Evolutionary conservation across 2,113 vertebrate genomes (phyloP).

Genomic region (Apodemus speciosus): DNA sequence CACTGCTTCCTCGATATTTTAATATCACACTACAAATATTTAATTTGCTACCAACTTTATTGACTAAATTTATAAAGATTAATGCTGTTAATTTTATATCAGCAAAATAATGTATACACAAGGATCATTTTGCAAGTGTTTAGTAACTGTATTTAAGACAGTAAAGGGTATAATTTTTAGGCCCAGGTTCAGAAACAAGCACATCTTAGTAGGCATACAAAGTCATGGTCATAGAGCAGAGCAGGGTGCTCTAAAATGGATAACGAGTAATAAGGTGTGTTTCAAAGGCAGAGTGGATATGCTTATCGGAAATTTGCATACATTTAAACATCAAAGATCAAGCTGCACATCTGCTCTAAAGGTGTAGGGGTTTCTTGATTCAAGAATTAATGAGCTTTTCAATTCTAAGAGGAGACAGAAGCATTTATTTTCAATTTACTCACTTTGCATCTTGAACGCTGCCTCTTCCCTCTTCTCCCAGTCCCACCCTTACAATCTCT

Average conservation of each 20-base stretch:
- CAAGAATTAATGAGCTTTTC: background rate
- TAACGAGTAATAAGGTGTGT: background rate
- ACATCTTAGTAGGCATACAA: background rate
- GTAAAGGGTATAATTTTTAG: background rate
- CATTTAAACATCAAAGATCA: too few species aligned
- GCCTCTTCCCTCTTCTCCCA: too few species aligned
- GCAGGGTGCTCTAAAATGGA: background rate
- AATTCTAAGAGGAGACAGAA: background rate
- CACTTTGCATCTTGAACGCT: too few species aligned
- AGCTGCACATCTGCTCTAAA: too few species aligned
- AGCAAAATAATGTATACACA: background rate
- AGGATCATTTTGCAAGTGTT: background rate
- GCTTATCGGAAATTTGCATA: background rate
- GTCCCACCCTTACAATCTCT: too few species aligned
- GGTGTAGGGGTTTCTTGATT: too few species aligned
- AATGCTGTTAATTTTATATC: background rate
- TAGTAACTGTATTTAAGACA: background rate
- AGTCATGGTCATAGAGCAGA: background rate
- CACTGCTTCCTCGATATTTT: background rate
- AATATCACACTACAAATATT: background rate
- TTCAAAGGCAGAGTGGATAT: background rate
- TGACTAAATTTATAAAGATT: background rate
- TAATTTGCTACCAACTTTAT: background rate
- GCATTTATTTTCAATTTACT: too few species aligned
- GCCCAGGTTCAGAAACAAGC: background rate